These are phyloP conservation scores for Takifugu flavidus DNA, from an alignment of 2,113 vertebrate species.

Conservation along the genomic window DNA sequence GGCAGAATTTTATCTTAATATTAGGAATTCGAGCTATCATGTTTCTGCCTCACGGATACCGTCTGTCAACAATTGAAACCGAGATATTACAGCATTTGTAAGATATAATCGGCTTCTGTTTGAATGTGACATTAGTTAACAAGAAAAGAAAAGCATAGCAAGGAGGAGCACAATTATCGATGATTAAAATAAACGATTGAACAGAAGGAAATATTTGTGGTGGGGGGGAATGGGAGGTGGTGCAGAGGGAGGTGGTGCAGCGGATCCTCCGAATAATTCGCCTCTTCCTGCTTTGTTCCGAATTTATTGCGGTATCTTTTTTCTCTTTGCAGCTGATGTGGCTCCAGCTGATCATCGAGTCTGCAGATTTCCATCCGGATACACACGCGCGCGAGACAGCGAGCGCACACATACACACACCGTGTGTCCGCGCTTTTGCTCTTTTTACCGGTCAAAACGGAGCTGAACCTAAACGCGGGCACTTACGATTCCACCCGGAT, in stretches of 20 bases:
- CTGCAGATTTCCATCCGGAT: background rate
- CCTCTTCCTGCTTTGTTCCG: no score
- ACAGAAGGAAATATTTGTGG: background rate
- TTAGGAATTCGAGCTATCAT: background rate
- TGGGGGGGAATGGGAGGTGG: background rate
- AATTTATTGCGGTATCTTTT: no score
- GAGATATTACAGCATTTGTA: background rate
- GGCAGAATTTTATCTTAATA: background rate
- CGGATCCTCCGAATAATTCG: background rate
- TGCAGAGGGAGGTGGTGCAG: background rate
- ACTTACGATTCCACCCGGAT: slow-evolving; percentile 31
- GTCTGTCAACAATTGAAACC: background rate
- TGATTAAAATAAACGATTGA: background rate
- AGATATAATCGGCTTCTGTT: background rate
- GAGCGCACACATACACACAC: background rate
- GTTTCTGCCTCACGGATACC: background rate
- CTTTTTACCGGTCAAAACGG: background rate
- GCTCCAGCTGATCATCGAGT: no score
- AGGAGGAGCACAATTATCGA: background rate
- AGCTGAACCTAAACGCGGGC: background rate
- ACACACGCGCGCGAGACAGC: background rate
- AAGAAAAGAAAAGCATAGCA: background rate
- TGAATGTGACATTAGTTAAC: background rate
- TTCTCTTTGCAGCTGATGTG: no score
- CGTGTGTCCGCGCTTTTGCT: background rate